These are phyloP conservation scores for Apis dorsata DNA, from an alignment of 1,140 invertebrate genomes.

Conservation along the genomic window DNA sequence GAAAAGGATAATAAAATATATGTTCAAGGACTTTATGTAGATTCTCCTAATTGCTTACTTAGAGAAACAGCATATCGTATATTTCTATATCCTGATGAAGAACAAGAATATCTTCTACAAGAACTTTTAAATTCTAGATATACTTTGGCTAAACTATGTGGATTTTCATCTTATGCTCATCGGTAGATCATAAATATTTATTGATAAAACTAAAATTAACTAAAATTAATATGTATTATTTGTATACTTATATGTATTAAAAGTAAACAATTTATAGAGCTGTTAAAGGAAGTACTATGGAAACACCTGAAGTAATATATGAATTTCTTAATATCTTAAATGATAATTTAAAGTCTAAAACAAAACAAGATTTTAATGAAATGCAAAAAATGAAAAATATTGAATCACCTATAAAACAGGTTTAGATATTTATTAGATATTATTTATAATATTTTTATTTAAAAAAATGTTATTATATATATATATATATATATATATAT, in stretches of 20 bases:
- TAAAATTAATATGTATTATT: not conserved
- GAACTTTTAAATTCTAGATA: constrained; percentile 87
- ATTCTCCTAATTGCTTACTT: constrained; percentile 88
- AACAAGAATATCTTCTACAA: constrained; percentile 88
- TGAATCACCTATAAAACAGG: constrained; percentile 77
- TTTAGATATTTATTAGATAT: constrained; percentile 17
- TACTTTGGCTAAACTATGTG: constrained; percentile 91
- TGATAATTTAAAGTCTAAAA: constrained; percentile 83
- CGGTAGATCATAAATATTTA: constrained; percentile 78
- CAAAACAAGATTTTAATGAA: constrained; percentile 85
- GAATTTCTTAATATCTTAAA: constrained; percentile 91
- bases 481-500: no score
- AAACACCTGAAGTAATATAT: constrained; percentile 88
- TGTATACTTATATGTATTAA: not conserved
- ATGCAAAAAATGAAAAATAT: constrained; percentile 88
- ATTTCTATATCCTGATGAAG: constrained; percentile 89
- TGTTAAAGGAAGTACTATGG: constrained; percentile 92
- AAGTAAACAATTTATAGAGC: constrained; percentile 81
- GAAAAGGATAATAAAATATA: constrained; percentile 86
- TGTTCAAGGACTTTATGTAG: constrained; percentile 90
- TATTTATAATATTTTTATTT: not conserved
- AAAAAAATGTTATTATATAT: constrained; percentile 5
- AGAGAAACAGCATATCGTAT: constrained; percentile 94
- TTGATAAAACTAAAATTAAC: constrained; percentile 24
- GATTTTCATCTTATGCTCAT: constrained; percentile 93